Evolutionary conservation across 2,113 vertebrate species (phyloP), one percentile per base, ranked within the genome.

Genomic region (Aspiorhynchus laticeps): DNA sequence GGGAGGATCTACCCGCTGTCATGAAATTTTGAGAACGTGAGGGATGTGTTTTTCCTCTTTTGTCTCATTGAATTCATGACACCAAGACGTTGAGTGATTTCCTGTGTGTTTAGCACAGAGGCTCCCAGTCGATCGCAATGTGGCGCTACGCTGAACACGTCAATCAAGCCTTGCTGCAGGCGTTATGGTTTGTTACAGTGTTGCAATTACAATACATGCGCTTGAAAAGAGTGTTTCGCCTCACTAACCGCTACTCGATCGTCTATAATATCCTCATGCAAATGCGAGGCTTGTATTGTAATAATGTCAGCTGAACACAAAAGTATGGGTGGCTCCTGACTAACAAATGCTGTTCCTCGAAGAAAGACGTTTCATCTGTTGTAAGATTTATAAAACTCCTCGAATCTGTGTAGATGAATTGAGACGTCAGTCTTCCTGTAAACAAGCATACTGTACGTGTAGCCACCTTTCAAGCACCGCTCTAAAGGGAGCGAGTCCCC

Each of bases 61-160:
- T 91, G 83, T 88, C 61, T 84, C 5, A 41, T 53, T 71, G 81
- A 81, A 79, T 77, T 48, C 38, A 31, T 80, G 84, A 83, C 83
- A 67, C 75, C 7, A 46, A 69, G 85, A 86, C 79, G 56, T 46
- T 15, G 61, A 90, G 76, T 80, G 38, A 78, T 88, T 88, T 87
- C 81, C 67, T 82, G 71, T 69, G 51, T 88, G 76, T 90, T 90
- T 86, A 87, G 88, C 87, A 88, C 89, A 89, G 59, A 85, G 63
- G 74, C 86, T 90, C 81, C 81, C 80, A 69, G 87, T 82, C 53
- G 80, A 90, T 84, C 80, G 82, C 31, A 86, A 67, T n/a, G 73
- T 81, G 48, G 65, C 67, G 74, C 87, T 75, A 85, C 80, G 31
- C 78, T 80, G 76, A 86, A 80, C 87, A 80, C 21, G 87, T 87